Base-by-base conservation (phyloP, 2,888 invertebrate genomes). In the Leptura quadrifasciata region DNA sequence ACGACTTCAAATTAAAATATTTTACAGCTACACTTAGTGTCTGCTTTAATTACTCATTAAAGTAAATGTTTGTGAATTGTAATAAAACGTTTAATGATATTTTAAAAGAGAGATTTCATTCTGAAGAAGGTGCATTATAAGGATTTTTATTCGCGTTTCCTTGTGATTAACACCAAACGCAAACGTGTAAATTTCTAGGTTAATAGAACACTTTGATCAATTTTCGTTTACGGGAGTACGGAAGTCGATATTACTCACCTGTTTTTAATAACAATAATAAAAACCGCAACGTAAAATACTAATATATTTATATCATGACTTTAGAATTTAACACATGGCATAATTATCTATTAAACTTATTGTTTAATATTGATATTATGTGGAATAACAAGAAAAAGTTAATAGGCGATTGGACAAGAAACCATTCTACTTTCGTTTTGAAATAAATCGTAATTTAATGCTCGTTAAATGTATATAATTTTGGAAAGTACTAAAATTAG, bases 391-490 rank as follows among this genome's bases (percentile, higher is more conserved):
- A 75, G 47, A 69, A 78, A 78, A 78, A 72, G 39, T 76, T 76
- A 72, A 76, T 76, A 76, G 75, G 67, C 71, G 52, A 70, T 72
- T 70, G 74, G 65, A 69, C 54, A 69, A 69, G 69, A 58, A 76
- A 79, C 70, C 76, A 72, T 57, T 72, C 75, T 57, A 80, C 80
- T 82, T 81, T 82, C 81, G 69, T 80, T 79, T 77, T 76, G 77
- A 80, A 78, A 80, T 81, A 80, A 81, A 80, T 79, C 75, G 77
- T 77, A 81, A 82, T 82, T 82, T 82, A 79, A 80, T 81, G 81
- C 78, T 79, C 75, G 81, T 82, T 81, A 80, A 82, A 80, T 72
- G 73, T 74, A 76, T 79, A 76, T 78, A 81, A 82, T 80, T 81
- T 81, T 80, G 79, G 77, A 79, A 80, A 81, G 80, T 78, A 76